Base-by-base conservation (phyloP, 2,888 invertebrate genomes). In the Sarcophaga variegata region DNA sequence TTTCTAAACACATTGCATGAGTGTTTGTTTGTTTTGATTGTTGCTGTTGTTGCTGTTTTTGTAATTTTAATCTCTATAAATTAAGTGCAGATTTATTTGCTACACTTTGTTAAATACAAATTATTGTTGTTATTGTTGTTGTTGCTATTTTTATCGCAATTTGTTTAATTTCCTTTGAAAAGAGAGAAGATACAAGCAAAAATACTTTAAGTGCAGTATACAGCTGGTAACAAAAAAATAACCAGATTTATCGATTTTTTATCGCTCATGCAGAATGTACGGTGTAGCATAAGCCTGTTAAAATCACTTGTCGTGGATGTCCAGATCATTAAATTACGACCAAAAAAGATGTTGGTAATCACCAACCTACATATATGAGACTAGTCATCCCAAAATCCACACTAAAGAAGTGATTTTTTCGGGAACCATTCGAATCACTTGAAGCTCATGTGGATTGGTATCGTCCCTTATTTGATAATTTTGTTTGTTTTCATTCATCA, bases 21-120 rank as follows among this genome's bases (percentile, higher is more conserved):
- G 37, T 37, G 17, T 54, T 54, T 54, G 54, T 54, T 54, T 54
- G 54, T 14, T 54, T 54, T 54, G 14, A 54, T 54, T 8, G 37
- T 17, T 54, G 12, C 14, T 54, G 3, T 54, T 17, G 11, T 49
- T 14, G 14, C 14, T 49, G 14, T 49, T 54, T 54, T 12, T 54
- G 14, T 54, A 54, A 10, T 54, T 54, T 54, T 54, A 54, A 54
- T 54, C 54, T 83, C 79, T 66, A 20, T 66, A 54, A 81, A 81
- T 81, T 25, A 84, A 84, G 67, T 87, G 78, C 86, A 87, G 78
- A 87, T 87, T 78, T 83, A 83, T 81, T 83, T 87, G 86, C 78
- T 78, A 87, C 81, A 87, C 75, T 87, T 87, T 87, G 87, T 84
- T 87, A 84, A 84, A 75, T 84, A 81, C 81, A 84, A 81, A 87